These are phyloP conservation scores for Brachionus koreanus DNA, from an alignment of 1,140 invertebrate genomes.

Conservation along the genomic window DNA sequence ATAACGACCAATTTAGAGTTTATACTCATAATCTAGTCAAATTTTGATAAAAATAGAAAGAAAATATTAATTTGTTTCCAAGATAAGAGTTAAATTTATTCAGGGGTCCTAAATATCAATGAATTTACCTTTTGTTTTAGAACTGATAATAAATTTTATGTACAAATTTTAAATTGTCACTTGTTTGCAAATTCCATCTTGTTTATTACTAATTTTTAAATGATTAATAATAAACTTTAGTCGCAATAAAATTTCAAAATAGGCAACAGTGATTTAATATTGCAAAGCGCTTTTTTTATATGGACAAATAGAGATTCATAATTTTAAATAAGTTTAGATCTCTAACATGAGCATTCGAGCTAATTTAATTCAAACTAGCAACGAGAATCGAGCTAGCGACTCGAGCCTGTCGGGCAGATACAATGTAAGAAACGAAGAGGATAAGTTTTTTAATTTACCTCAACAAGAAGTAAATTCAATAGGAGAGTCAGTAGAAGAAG, in stretches of 20 bases:
- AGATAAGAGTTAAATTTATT: background rate
- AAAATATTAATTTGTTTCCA: background rate
- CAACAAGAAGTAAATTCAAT: background rate
- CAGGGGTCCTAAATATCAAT: background rate
- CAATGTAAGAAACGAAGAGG: background rate
- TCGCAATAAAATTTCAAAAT: background rate
- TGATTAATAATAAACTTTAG: background rate
- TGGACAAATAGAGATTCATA: background rate
- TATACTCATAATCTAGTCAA: background rate
- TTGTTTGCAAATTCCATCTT: background rate
- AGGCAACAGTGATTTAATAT: background rate
- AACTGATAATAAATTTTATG: constrained; percentile 5
- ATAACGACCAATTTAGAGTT: background rate
- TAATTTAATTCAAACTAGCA: background rate
- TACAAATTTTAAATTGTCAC: background rate
- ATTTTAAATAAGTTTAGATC: background rate
- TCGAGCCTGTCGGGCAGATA: background rate
- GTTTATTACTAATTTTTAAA: background rate
- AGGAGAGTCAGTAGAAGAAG: background rate
- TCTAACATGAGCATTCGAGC: background rate
- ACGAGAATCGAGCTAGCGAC: background rate
- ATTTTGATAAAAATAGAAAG: background rate
- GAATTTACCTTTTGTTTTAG: background rate
- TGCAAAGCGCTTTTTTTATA: background rate
- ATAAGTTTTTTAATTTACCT: background rate